phyloP scores from a whole-genome alignment of 2,797 vertebrate genomes.

The Distichodus sexfasciatus region DNA sequence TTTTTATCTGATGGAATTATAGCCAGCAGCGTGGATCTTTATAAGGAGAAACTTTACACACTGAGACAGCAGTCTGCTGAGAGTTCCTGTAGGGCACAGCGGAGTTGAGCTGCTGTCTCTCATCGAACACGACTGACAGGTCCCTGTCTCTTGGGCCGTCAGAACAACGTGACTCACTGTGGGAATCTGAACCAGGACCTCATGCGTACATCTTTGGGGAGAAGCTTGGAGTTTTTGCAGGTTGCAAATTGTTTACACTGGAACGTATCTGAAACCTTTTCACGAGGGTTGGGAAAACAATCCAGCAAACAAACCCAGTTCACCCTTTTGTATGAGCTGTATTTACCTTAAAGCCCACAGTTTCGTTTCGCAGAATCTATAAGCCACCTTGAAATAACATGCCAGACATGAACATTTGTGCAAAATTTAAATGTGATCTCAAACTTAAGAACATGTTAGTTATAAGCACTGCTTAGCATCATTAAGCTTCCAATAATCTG shows the following conservation, averaged over 20 bases:
- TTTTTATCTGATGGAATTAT: constrained; percentile 34
- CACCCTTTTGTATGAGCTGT: no score
- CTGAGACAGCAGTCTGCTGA: background rate
- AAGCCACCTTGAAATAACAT: no score
- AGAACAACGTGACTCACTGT: background rate
- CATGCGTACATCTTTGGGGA: background rate
- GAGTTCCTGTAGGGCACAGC: background rate
- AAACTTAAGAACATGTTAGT: no score
- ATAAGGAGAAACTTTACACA: constrained; percentile 30
- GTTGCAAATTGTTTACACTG: background rate
- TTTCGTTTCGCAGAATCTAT: no score
- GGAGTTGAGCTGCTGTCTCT: background rate
- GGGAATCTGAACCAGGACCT: constrained; percentile 10
- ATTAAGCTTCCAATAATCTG: no score
- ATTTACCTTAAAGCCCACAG: no score
- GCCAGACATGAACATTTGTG: no score
- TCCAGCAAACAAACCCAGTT: no score
- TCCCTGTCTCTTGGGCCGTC: background rate
- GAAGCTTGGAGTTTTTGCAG: background rate
- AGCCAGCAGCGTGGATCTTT: constrained; percentile 18
- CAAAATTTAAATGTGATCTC: no score
- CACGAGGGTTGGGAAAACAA: no score
- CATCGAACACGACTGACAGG: background rate
- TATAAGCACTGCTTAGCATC: no score
- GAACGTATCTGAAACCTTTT: background rate